These are phyloP conservation scores for Genyomyrus donnyi DNA, from an alignment of 2,113 vertebrate species.

Conservation along the genomic window DNA sequence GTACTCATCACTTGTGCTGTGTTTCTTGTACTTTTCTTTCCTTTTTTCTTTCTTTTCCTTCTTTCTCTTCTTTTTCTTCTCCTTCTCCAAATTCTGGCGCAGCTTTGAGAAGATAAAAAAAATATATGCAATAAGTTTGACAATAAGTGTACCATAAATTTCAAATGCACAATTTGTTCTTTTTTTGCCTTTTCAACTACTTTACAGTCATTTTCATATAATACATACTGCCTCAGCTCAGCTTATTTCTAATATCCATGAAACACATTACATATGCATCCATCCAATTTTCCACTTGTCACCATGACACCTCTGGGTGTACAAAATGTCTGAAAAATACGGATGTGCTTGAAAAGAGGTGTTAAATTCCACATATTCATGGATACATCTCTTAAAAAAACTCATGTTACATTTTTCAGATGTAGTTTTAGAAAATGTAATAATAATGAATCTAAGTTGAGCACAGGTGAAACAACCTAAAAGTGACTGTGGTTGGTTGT, in stretches of 20 bases:
- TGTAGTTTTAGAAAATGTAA: neutral
- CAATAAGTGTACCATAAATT: neutral
- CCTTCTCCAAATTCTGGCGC: conserved; percentile 79
- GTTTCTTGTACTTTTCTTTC: conserved; percentile 68
- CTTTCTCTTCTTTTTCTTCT: conserved; percentile 69
- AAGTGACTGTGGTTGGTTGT: neutral
- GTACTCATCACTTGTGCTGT: conserved; percentile 51
- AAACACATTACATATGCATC: neutral
- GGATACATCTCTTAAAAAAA: neutral
- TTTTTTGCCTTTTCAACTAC: too few relatives aligned
- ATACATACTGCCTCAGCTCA: neutral
- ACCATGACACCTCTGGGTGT: neutral
- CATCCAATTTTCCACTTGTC: neutral
- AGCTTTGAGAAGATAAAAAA: conserved; percentile 55
- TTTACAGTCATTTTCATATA: neutral
- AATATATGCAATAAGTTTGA: neutral
- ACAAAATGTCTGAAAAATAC: neutral
- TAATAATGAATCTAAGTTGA: neutral
- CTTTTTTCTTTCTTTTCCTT: conserved; percentile 74
- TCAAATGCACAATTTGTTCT: neutral
- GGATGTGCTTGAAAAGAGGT: neutral
- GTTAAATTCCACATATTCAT: neutral
- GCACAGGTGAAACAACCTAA: neutral
- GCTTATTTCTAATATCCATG: neutral
- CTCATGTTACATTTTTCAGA: neutral